Percentiles rank a stretch among this genome's conserved stretches.
phyloP scores from a whole-genome alignment of 2,113 vertebrate genomes.

The Ivindomyrus marchei region DNA sequence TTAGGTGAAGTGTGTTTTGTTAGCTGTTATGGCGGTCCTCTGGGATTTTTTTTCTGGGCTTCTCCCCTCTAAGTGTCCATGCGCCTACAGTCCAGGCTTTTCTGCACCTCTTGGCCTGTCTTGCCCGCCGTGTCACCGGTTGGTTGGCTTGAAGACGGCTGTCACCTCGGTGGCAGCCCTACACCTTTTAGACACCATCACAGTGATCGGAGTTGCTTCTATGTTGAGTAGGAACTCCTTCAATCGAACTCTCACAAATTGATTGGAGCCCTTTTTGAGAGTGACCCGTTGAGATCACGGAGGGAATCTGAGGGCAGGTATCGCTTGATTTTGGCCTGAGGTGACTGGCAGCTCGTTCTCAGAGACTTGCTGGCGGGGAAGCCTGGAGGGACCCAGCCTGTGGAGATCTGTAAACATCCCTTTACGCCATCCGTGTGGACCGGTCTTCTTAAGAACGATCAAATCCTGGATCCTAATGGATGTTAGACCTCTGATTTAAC shows the following conservation, averaged over 20 bases:
- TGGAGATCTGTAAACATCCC: conserved; percentile 11
- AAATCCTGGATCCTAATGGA: conserved; percentile 14
- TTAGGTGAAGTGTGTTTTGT: background rate
- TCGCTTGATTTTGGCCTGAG: background rate
- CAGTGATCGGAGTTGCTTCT: background rate
- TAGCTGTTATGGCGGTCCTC: background rate
- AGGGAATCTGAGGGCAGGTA: background rate
- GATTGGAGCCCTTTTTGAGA: background rate
- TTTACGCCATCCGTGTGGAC: background rate
- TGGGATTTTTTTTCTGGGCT: background rate
- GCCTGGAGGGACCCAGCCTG: background rate
- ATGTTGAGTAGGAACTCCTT: background rate
- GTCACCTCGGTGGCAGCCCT: background rate
- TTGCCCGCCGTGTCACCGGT: background rate
- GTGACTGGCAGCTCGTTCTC: background rate
- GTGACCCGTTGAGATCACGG: background rate
- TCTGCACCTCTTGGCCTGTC: background rate
- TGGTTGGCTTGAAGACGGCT: background rate
- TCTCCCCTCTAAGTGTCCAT: background rate
- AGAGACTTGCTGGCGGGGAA: background rate
- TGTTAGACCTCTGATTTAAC: background rate
- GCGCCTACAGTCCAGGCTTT: background rate
- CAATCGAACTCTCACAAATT: background rate
- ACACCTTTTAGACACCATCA: background rate
- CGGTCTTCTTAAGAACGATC: conserved; percentile 18